Conservation (phyloP, 1,140 invertebrate species). For the Drosophila hydei region DNA sequence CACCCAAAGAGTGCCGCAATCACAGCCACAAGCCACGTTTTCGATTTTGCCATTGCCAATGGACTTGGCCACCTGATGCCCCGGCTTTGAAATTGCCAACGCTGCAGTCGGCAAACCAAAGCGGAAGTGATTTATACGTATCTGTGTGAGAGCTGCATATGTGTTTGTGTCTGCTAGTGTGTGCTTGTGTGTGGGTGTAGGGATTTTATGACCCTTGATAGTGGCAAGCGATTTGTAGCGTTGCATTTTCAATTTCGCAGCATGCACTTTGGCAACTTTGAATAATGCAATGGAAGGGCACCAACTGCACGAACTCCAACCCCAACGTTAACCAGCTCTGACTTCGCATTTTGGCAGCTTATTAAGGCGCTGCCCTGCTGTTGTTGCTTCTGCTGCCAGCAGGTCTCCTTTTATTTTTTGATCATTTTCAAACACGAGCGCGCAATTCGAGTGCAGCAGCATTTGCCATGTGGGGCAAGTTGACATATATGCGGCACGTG, state of each 20-base stretch:
- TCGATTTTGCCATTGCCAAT: conserved; percentile 71
- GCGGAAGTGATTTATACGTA: conserved; percentile 75
- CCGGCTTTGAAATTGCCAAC: conserved; percentile 66
- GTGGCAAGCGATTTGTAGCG: conserved; percentile 80
- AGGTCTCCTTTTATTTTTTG: conserved; percentile 11
- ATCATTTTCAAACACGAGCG: conserved; percentile 68
- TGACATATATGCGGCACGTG: conserved; percentile 78
- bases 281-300: conserved; percentile 70
- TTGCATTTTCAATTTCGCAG: conserved; percentile 78
- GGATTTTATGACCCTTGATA: conserved; percentile 80
- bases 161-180: conserved; percentile 23
- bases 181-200: conserved; percentile 10
- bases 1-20: conserved; percentile 12
- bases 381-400: neutral
- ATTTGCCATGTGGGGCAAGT: conserved; percentile 61
- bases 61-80: conserved; percentile 51
- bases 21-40: conserved; percentile 57
- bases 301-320: conserved; percentile 29
- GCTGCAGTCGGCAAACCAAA: conserved; percentile 63
- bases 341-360: conserved; percentile 62
- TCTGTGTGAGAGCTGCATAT: conserved; percentile 13
- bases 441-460: conserved; percentile 51
- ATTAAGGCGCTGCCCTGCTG: conserved; percentile 48
- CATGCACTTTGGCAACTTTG: conserved; percentile 70
- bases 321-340: conserved; percentile 16